These are phyloP conservation scores for Neoaliturus tenellus DNA, from an alignment of 2,888 invertebrate genomes.

Conservation along the genomic window DNA sequence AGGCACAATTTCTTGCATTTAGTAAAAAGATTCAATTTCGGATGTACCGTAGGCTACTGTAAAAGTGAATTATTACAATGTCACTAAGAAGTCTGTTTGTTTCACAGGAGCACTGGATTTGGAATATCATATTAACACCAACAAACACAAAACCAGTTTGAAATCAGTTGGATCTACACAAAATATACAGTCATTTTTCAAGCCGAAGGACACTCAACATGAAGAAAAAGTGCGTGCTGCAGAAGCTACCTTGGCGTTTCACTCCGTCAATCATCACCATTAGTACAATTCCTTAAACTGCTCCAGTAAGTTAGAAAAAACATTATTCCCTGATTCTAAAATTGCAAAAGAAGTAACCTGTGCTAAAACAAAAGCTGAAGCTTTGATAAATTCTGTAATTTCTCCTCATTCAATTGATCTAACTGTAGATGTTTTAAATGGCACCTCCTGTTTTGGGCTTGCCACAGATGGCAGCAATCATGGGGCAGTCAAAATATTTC, in stretches of 20 bases:
- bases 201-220: neutral
- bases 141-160: neutral
- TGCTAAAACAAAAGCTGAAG: conserved; percentile 46
- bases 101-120: conserved; percentile 17
- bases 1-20: too few relatives aligned
- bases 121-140: neutral
- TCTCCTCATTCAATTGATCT: conserved; percentile 56
- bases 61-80: too few relatives aligned
- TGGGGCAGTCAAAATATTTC: conserved; percentile 55
- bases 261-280: conserved; percentile 18
- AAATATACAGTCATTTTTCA: neutral
- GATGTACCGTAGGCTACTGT: too few relatives aligned
- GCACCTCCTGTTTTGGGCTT: conserved; percentile 51
- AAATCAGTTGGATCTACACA: neutral
- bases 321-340: neutral
- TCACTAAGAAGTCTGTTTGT: too few relatives aligned
- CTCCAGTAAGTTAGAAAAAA: neutral
- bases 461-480: conserved; percentile 60
- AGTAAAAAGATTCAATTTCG: too few relatives aligned
- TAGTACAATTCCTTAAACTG: neutral
- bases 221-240: neutral
- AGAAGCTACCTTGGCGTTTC: conserved; percentile 21
- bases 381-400: conserved; percentile 59
- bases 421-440: conserved; percentile 40
- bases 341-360: neutral